These are phyloP conservation scores for Galerucella pusilla DNA, from an alignment of 2,888 invertebrate genomes.

Conservation along the genomic window DNA sequence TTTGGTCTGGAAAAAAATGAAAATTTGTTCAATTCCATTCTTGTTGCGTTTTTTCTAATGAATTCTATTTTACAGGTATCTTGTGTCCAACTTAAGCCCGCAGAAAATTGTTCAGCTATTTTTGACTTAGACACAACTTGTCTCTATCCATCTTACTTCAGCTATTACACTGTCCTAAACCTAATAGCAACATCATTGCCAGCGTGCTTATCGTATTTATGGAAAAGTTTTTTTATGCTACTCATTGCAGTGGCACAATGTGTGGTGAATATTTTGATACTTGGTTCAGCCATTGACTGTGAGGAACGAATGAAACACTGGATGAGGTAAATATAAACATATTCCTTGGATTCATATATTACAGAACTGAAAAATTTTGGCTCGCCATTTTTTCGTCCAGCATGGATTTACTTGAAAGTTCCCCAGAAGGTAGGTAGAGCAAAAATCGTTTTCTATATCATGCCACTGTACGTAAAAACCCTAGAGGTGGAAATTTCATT, in stretches of 20 bases:
- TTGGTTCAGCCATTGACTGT: conserved; percentile 69
- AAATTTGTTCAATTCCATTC: too few species aligned
- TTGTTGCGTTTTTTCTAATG: too few species aligned
- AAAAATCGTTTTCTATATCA: too few species aligned
- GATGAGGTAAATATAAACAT: conserved; percentile 57
- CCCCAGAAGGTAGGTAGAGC: too few species aligned
- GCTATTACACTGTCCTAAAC: conserved; percentile 76
- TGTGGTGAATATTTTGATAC: conserved; percentile 69
- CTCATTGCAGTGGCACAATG: conserved; percentile 73
- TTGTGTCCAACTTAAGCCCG: conserved; percentile 53
- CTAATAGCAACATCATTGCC: conserved; percentile 77
- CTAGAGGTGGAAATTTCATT: too few species aligned
- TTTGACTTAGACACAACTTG: conserved; percentile 66
- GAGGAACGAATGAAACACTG: conserved; percentile 67
- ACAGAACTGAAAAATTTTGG: too few species aligned
- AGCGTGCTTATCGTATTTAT: conserved; percentile 76
- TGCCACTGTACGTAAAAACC: too few species aligned
- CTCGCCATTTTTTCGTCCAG: too few species aligned
- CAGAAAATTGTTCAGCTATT: conserved; percentile 58
- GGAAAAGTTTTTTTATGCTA: conserved; percentile 74
- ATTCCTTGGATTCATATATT: background rate
- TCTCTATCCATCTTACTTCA: conserved; percentile 79
- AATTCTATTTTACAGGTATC: conserved; percentile 52
- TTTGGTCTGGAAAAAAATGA: too few species aligned
- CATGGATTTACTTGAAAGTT: too few species aligned